Evolutionary conservation across 2,113 vertebrate genomes (phyloP).

Genomic region (Malurus cyaneus): DNA sequence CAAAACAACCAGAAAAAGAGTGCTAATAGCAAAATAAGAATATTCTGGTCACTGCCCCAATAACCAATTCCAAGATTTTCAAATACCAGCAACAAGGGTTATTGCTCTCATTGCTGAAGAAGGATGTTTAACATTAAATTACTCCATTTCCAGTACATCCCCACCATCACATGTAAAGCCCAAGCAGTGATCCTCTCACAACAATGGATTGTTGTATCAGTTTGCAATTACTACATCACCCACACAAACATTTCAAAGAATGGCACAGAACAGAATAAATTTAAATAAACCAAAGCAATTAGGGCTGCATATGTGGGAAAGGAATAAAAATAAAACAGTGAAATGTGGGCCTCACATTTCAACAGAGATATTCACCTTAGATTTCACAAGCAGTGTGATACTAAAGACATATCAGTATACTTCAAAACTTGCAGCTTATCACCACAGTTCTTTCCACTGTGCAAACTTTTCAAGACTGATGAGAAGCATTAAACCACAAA

Average conservation of each 20-base stretch:
- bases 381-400: background rate
- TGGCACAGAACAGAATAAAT: background rate
- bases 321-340: background rate
- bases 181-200: background rate
- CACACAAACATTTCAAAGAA: background rate
- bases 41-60: background rate
- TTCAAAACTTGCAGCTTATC: background rate
- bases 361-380: background rate
- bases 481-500: background rate
- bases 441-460: background rate
- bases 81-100: background rate
- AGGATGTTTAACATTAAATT: background rate
- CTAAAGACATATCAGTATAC: rapidly evolving
- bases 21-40: background rate
- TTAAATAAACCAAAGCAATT: background rate
- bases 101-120: background rate
- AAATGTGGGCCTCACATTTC: background rate
- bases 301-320: background rate
- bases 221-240: background rate
- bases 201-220: background rate
- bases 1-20: background rate
- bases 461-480: background rate
- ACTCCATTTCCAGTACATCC: background rate
- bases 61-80: background rate
- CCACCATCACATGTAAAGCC: background rate